Evolutionary conservation across 1,140 invertebrate genomes (phyloP).

Genomic region (Schlechtendalia chinensis): DNA sequence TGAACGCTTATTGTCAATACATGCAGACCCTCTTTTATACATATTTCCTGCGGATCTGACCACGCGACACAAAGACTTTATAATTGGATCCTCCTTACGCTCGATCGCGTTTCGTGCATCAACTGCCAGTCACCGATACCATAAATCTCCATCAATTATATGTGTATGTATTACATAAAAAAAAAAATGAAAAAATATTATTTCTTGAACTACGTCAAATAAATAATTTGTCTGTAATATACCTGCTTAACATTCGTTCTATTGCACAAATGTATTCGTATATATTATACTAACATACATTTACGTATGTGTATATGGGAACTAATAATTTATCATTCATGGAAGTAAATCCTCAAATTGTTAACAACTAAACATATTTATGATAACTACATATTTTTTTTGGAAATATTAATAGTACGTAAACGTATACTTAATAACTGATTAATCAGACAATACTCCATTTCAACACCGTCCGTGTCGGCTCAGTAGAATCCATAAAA

Average conservation of each 20-base stretch:
- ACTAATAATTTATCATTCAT: too few relatives aligned
- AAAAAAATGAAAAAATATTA: neutral
- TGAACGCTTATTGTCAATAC: conserved; percentile 23
- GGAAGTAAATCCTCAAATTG: too few relatives aligned
- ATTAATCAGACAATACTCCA: too few relatives aligned
- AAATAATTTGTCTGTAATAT: too few relatives aligned
- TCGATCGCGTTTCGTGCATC: neutral
- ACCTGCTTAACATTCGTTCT: neutral
- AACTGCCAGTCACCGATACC: neutral
- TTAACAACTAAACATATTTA: too few relatives aligned
- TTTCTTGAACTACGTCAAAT: neutral
- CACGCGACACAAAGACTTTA: conserved; percentile 13
- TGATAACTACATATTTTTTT: too few relatives aligned
- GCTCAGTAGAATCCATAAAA: too few relatives aligned
- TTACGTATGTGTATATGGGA: too few relatives aligned
- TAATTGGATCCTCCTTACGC: neutral
- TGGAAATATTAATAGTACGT: too few relatives aligned
- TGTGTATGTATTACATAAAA: neutral
- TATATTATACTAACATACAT: too few relatives aligned
- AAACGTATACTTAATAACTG: too few relatives aligned
- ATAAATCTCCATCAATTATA: neutral
- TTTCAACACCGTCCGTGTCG: too few relatives aligned
- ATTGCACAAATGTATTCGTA: neutral
- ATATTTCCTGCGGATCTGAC: conserved; percentile 27
- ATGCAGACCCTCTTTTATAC: conserved; percentile 9